Evolutionary conservation across 2,888 invertebrate genomes (phyloP).

Genomic region (Aelia acuminata): DNA sequence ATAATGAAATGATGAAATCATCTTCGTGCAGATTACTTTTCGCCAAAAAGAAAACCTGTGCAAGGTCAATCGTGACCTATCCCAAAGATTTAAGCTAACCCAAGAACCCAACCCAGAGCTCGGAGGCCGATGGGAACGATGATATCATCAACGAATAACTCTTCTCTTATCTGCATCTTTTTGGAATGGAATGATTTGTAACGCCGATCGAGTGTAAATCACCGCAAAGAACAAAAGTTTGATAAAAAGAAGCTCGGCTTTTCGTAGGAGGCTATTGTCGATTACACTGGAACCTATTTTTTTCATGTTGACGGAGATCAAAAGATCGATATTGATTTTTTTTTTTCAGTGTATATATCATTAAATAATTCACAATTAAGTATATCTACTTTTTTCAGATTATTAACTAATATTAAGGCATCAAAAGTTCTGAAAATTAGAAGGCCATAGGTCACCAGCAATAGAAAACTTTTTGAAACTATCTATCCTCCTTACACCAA

Average conservation of each 20-base stretch:
- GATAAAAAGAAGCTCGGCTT: background rate
- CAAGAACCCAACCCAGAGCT: background rate
- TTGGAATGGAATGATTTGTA: background rate
- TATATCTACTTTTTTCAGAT: too few relatives aligned
- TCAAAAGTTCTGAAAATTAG: too few relatives aligned
- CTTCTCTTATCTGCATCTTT: background rate
- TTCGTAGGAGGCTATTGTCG: background rate
- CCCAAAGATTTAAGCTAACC: background rate
- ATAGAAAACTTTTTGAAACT: too few relatives aligned
- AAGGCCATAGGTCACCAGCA: too few relatives aligned
- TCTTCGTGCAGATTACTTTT: background rate
- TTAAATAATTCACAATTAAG: background rate
- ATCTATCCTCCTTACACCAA: too few relatives aligned
- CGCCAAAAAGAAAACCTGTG: background rate
- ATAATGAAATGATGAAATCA: background rate
- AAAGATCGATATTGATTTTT: background rate
- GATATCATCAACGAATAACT: background rate
- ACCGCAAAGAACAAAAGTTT: background rate
- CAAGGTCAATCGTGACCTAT: background rate
- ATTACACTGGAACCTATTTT: constrained; percentile 3
- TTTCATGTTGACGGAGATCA: background rate
- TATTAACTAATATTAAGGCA: too few relatives aligned
- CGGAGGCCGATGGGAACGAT: background rate
- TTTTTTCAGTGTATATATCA: background rate
- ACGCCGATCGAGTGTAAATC: background rate